A percentile compares a stretch with the other conserved stretches of the same genome.
phyloP scores from a whole-genome alignment of 1,140 invertebrate species.

The Oreohelix idahoensis region DNA sequence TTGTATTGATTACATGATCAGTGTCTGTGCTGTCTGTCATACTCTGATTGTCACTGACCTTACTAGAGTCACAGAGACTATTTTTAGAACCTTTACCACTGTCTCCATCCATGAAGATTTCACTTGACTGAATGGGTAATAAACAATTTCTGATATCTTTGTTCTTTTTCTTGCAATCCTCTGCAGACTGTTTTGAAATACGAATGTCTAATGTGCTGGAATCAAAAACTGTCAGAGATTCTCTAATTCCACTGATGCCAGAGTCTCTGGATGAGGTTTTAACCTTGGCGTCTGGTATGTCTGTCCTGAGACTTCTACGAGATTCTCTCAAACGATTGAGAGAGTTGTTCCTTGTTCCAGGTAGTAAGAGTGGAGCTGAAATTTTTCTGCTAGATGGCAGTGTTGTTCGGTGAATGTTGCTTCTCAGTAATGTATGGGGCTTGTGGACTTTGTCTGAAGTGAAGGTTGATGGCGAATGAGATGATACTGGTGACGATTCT shows the following conservation, averaged over 20 bases:
- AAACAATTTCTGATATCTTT: not conserved
- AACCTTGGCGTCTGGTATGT: not conserved
- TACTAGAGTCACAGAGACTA: not conserved
- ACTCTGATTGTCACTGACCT: not conserved
- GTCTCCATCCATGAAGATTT: not conserved
- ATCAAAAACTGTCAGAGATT: not conserved
- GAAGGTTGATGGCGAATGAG: not conserved
- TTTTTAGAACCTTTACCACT: not conserved
- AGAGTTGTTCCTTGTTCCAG: slow-evolving; percentile 51
- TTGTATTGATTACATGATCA: not conserved
- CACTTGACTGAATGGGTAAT: not conserved
- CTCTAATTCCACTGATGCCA: not conserved
- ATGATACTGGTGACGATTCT: not conserved
- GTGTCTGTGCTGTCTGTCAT: not conserved
- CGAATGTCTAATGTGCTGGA: not conserved
- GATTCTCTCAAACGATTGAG: slow-evolving; percentile 44
- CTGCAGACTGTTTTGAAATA: not conserved
- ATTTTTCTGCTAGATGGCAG: slow-evolving; percentile 40
- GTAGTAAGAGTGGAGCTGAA: slow-evolving; percentile 56
- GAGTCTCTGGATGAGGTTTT: not conserved
- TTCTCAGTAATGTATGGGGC: not conserved
- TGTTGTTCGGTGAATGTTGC: slow-evolving; percentile 33
- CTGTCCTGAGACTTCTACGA: slow-evolving; percentile 5
- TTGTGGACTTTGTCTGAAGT: not conserved
- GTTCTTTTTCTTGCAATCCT: not conserved